Conservation (phyloP, 2,797 vertebrate genomes). For the Tarsius wallacei region DNA sequence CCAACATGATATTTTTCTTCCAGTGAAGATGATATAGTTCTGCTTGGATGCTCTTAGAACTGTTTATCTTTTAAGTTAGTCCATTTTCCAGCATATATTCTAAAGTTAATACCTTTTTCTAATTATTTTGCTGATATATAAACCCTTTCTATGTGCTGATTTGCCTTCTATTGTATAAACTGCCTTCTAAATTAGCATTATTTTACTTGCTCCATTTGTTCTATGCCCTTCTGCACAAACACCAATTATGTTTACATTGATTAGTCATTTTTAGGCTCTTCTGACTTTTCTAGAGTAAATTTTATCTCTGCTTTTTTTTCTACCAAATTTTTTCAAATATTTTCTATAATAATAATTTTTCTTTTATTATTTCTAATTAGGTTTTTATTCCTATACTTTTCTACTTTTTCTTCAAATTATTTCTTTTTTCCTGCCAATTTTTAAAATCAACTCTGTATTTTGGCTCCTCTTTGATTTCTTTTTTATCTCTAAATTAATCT, state of each 20-base stretch:
- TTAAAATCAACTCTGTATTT: background rate
- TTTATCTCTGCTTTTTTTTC: background rate
- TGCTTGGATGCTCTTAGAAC: background rate
- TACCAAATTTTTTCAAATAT: background rate
- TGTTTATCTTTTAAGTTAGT: background rate
- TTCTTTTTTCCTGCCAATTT: background rate
- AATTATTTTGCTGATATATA: background rate
- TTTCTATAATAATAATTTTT: background rate
- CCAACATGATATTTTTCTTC: background rate
- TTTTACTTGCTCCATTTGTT: background rate
- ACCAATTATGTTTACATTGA: background rate
- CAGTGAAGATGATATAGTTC: background rate
- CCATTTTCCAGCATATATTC: background rate
- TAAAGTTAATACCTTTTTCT: background rate
- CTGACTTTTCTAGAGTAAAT: background rate
- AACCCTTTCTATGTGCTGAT: background rate
- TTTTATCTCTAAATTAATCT: background rate
- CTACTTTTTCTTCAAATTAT: background rate
- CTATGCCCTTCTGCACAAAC: background rate
- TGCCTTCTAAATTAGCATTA: background rate
- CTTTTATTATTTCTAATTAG: background rate
- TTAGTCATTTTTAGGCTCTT: background rate
- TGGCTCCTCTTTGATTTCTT: background rate
- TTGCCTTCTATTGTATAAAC: background rate
- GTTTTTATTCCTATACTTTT: background rate